These are phyloP conservation scores for Caenorhabditis becei DNA, from an alignment of 2,888 invertebrate species.

Conservation along the genomic window DNA sequence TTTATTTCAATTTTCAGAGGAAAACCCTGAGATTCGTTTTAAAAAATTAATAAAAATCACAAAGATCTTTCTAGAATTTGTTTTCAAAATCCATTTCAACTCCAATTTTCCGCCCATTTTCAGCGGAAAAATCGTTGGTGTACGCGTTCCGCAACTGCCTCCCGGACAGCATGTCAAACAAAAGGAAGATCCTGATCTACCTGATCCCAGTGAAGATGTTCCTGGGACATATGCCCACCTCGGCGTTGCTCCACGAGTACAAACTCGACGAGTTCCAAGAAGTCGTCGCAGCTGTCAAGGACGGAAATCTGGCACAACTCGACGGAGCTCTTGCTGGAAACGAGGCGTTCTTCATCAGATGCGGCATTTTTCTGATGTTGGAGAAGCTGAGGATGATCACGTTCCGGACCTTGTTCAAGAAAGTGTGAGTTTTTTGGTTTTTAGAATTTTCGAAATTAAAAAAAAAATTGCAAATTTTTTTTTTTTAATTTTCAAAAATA, in stretches of 20 bases:
- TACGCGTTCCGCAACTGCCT: slow-evolving; percentile 93
- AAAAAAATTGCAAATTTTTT: background rate
- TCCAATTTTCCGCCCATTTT: no score
- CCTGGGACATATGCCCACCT: slow-evolving; percentile 94
- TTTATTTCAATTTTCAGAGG: background rate
- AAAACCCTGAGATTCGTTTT: background rate
- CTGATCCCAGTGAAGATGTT: slow-evolving; percentile 88
- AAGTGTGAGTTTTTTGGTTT: slow-evolving; percentile 85
- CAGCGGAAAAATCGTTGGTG: slow-evolving; percentile 92
- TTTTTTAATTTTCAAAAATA: background rate
- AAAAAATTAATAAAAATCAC: background rate
- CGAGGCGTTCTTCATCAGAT: slow-evolving; percentile 93
- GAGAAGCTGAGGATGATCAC: slow-evolving; percentile 96
- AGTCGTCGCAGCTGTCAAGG: slow-evolving; percentile 81
- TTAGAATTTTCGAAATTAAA: background rate
- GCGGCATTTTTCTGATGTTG: slow-evolving; percentile 97
- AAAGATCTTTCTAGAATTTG: background rate
- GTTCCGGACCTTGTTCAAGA: slow-evolving; percentile 95
- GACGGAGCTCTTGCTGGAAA: slow-evolving; percentile 85
- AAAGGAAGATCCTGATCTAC: slow-evolving; percentile 93
- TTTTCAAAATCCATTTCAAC: background rate
- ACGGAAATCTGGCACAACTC: slow-evolving; percentile 88
- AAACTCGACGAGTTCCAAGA: slow-evolving; percentile 93
- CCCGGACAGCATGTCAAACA: slow-evolving; percentile 89
- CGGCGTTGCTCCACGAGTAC: slow-evolving; percentile 89